Evolutionary conservation across 2,888 invertebrate genomes (phyloP), one percentile per base, ranked within the genome.

Genomic region (Marasmarcha lunaedactyla): DNA sequence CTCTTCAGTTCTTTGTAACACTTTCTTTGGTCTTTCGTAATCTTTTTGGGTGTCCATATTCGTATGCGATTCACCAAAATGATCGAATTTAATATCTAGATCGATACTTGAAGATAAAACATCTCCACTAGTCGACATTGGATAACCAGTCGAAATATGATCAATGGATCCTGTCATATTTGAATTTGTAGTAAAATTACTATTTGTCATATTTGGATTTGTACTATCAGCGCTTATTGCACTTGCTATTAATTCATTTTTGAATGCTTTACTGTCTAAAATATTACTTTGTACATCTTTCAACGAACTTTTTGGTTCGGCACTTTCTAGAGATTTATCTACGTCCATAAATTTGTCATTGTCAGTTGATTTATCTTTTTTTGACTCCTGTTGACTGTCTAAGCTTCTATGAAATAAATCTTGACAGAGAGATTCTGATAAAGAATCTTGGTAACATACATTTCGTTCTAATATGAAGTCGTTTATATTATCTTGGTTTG

Each of bases 71-170:
- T 87, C 86, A 0, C 88, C 88, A 47, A 88, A 88, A 55, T 88
- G 87, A 52, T 88, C 88, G 46, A 88, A 88, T 50, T 87, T 88
- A 60, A 88, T 88, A 50, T 88, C 87, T 37, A 88, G 64, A 54
- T 83, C 79, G 35, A 74, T 68, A 41, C 83, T 84, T 1, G 77
- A 69, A 0, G 72, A 73, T 14, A 72, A 34, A 0, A 72, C 46
- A 12, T 73, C 84, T 0, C 67, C 79, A 14, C 81, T 83, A 36
- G 70, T 78, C 0, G 83, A 62, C 76, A 79, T 76, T 0, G 83
- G 81, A 20, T 83, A 84, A 0, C 73, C 78, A 0, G 83, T 76
- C 0, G 76, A 62, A 0, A 66, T n/a, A 30, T 33, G 70, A 38
- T 78, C 78, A 7, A 76, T 79, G 20, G 79, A 81, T 0, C 62